These are phyloP conservation scores for Ophthalmolycus amberensis DNA, from an alignment of 2,113 vertebrate genomes.

Conservation along the genomic window DNA sequence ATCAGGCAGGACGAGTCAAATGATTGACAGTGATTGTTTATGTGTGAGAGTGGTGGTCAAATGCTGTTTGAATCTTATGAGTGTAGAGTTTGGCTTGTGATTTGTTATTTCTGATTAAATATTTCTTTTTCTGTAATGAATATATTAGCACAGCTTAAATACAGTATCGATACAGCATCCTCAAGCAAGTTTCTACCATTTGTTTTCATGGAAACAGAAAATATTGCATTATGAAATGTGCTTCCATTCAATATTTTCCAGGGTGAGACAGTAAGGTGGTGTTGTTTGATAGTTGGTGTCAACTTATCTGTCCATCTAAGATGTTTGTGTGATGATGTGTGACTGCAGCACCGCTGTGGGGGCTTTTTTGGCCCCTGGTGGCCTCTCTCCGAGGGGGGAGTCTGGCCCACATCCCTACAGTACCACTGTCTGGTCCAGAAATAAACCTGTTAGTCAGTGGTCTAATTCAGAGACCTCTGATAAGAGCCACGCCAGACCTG, in stretches of 20 bases:
- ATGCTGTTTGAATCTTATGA: background rate
- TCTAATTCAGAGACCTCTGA: slow-evolving; percentile 43
- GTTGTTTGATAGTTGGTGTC: background rate
- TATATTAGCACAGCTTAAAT: too few species aligned
- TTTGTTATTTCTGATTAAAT: background rate
- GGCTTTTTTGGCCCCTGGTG: background rate
- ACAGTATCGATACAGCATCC: background rate
- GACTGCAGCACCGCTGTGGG: background rate
- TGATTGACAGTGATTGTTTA: background rate
- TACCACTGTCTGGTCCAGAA: slow-evolving; percentile 47
- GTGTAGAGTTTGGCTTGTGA: background rate
- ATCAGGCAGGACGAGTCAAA: background rate
- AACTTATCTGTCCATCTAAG: background rate
- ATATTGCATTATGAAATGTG: background rate
- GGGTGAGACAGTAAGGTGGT: background rate
- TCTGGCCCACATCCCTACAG: slow-evolving; percentile 2
- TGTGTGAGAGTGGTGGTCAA: background rate
- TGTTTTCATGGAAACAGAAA: background rate
- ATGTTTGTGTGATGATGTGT: background rate
- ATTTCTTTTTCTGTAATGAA: background rate
- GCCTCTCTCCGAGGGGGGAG: background rate
- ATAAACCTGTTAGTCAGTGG: slow-evolving; percentile 54
- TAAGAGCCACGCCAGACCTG: slow-evolving; percentile 26
- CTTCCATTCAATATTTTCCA: background rate
- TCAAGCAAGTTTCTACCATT: background rate